A percentile compares a stretch with the other conserved stretches of the same genome.
Evolutionary conservation across 2,797 vertebrate genomes (phyloP).

Genomic region (Varecia variegata): DNA sequence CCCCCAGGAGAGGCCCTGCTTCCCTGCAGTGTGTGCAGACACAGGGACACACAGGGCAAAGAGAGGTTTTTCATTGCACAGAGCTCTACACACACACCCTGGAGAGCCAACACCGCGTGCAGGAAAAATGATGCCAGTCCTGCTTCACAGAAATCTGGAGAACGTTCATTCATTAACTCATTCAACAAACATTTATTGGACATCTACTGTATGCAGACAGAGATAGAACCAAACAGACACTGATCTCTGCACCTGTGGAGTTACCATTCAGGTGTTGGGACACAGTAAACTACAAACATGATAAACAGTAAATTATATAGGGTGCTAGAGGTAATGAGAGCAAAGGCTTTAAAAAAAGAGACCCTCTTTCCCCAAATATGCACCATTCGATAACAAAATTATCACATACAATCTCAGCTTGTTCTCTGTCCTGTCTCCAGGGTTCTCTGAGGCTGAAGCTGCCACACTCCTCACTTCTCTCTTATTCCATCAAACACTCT

Average conservation of each 20-base stretch:
- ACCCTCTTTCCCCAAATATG: not conserved
- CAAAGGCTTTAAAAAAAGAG: not conserved
- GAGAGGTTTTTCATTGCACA: not conserved
- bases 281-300: not conserved
- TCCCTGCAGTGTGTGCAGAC: not conserved
- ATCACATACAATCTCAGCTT: not conserved
- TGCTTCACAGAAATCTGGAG: not conserved
- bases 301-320: not conserved
- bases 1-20: not conserved
- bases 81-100: not conserved
- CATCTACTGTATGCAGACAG: not conserved
- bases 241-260: not conserved
- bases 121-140: not conserved
- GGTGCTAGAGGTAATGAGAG: not conserved
- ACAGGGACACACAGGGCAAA: not conserved
- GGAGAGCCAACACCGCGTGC: too few species aligned
- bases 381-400: accelerated
- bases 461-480: not conserved
- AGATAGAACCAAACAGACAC: not conserved
- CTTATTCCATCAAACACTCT: not conserved
- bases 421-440: not conserved
- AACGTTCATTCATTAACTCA: not conserved
- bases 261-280: not conserved
- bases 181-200: not conserved
- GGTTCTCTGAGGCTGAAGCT: not conserved